Base-by-base conservation (phyloP, 2,888 invertebrate species). In the Torymus auratus region DNA sequence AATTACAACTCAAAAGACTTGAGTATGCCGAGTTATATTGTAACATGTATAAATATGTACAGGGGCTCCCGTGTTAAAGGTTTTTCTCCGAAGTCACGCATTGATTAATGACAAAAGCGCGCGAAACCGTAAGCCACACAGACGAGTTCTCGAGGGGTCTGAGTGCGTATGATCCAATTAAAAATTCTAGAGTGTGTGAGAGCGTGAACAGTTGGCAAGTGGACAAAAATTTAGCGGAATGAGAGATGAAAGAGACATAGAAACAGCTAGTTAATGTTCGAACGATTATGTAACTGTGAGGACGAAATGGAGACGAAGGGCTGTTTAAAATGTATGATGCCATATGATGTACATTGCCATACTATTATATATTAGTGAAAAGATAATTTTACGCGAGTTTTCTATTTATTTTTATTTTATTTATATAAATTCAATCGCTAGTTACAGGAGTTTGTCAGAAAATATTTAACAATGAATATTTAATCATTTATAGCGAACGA, bases 1-100 rank as follows among this genome's bases (percentile, higher is more conserved):
- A 78, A 78, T 78, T 72, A 60, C 58, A 73, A 65, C 82, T 81
- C 81, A 78, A 82, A 75, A 81, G 71, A 82, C 75, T 82, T 82
- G 77, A 79, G 62, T 72, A 58, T 72, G 71, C 28, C 67, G 81
- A 75, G 65, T 78, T 76, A 78, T 60, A 82, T 82, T 81, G 79
- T 82, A 83, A 74, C 72, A 55, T 83, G 81, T 83, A 83, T 81
- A 81, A 82, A 83, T 78, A 83, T 83, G 82, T 83, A 83, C 81
- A 83, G 83, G 82, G 76, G 69, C 73, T 82, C 77, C 76, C 72
- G 76, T 61, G 76, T 78, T 83, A 76, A 76, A 76, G 69, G 41
- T 81, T 68, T 78, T 82, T 78, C 75, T 78, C 77, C 62, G 50
- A 80, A 60, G 41, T 74, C 75, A 75, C 41, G 69, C 78, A 76